Base-by-base conservation (phyloP, 2,797 vertebrate species). In the Pseudomugil gertrudae region DNA sequence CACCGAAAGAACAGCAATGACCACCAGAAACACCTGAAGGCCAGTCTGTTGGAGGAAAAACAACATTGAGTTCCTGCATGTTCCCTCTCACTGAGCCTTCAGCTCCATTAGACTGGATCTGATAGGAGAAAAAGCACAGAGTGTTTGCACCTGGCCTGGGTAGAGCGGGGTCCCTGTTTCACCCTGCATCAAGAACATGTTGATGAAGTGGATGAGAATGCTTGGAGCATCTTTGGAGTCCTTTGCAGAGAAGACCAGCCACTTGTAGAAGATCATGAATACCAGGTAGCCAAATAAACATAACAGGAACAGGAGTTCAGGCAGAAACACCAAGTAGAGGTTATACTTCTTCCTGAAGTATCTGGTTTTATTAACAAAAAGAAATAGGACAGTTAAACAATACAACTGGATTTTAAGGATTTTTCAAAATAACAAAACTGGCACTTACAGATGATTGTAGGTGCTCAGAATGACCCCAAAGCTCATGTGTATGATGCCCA, bases 201-300 rank as follows among this genome's bases (percentile, higher is more conserved):
- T 96, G 73, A 99, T 99, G 73, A 99, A 99, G 9, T 97, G 93
- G 26, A 99, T 97, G 74, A 99, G 95, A 80, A 99, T 97, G 85
- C 97, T 99, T 0, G 98, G 98, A 23, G 98, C 96, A 0, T 51
- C 1, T 6, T 30, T 85, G 10, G 96, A 96, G 66, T 95, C 85
- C 13, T 74, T 35, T 0, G 88, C 93, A 2, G 94, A 92, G 79
- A 94, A 99, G 0, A 86, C 89, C 66, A 98, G 81, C 98, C 98
- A 99, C 84, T 99, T 99, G 77, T 95, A 98, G 74, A 98, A 0
- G 26, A 99, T 96, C 96, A 99, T 95, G 76, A 99, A 98, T 38
- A 96, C 95, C 70, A 99, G 93, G 90, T 99, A 98, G 51, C 98
- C 98, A 45, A 99, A 99, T 52, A 99, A 95, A 75, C 94, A 95